phyloP scores from a whole-genome alignment of 2,113 vertebrate species.

The Crotophaga sulcirostris region DNA sequence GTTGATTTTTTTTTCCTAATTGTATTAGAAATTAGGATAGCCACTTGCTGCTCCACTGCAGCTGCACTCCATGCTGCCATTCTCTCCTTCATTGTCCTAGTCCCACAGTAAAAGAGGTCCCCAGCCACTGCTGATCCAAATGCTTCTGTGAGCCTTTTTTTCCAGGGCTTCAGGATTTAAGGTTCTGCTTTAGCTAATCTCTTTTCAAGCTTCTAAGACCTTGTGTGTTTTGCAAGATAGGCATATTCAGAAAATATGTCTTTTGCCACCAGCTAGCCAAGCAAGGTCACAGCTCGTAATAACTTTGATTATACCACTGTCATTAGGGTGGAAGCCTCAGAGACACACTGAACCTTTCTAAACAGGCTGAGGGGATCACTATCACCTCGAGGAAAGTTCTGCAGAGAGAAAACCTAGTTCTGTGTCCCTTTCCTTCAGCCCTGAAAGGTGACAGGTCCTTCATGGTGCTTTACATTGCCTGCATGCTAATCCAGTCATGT shows the following conservation, averaged over 20 bases:
- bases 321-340: neutral
- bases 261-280: neutral
- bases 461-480: neutral
- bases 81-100: slow-evolving; percentile 26
- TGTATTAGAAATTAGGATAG: neutral
- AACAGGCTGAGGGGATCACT: neutral
- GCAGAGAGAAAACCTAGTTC: neutral
- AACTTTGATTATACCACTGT: neutral
- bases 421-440: neutral
- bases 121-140: slow-evolving; percentile 29
- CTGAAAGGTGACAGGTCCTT: neutral
- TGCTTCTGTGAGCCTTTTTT: slow-evolving; percentile 3
- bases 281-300: slow-evolving; percentile 1
- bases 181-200: slow-evolving; percentile 59
- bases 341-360: neutral
- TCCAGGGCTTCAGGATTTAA: slow-evolving; percentile 30
- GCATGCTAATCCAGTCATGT: neutral
- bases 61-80: accelerated
- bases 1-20: neutral
- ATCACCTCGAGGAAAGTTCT: neutral
- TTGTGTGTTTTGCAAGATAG: slow-evolving; percentile 52
- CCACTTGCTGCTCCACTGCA: neutral
- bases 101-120: neutral
- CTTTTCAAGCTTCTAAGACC: slow-evolving; percentile 53
- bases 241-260: neutral